phyloP scores from a whole-genome alignment of 2,797 vertebrate genomes.

The Chiloscyllium punctatum region DNA sequence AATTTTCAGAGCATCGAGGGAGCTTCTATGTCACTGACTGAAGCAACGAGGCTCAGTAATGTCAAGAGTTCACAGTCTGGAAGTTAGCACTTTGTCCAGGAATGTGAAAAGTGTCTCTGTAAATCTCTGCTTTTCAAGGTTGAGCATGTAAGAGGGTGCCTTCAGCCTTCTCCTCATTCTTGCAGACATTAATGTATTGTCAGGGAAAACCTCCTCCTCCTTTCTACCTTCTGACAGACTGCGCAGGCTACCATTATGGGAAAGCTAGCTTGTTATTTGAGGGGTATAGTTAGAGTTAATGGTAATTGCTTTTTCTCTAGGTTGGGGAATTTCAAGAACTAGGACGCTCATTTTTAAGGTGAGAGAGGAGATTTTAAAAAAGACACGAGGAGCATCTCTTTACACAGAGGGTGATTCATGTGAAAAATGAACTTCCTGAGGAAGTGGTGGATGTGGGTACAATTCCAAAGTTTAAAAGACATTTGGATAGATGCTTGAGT shows the following conservation, averaged over 20 bases:
- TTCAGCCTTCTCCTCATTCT: neutral
- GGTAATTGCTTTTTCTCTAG: no score
- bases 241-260: no score
- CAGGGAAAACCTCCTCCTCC: neutral
- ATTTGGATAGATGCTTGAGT: no score
- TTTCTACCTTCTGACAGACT: neutral
- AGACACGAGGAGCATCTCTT: no score
- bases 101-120: neutral
- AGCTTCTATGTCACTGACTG: neutral
- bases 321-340: no score
- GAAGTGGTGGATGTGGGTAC: no score
- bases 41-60: neutral
- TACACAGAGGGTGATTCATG: no score
- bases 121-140: neutral
- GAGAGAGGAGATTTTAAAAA: no score
- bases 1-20: neutral
- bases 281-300: no score
- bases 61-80: conserved; percentile 6
- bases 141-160: neutral
- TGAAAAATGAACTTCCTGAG: no score
- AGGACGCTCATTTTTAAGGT: no score
- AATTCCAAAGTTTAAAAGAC: no score
- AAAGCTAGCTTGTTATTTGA: neutral
- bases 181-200: neutral
- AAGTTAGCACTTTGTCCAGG: neutral